Conservation (phyloP, 2,113 vertebrate genomes). For the Apus apus region DNA sequence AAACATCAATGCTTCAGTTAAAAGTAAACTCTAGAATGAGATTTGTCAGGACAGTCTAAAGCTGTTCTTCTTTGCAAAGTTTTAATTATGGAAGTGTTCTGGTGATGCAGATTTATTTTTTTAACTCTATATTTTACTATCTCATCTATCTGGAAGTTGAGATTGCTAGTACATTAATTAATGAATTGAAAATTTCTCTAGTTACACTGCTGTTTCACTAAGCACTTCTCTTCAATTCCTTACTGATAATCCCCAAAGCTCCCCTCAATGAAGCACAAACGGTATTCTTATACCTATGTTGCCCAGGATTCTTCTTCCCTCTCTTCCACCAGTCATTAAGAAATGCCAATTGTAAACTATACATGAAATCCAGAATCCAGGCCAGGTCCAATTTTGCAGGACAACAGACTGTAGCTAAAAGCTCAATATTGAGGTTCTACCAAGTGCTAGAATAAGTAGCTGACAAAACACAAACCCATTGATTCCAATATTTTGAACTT, state of each 20-base stretch:
- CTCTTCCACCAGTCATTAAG: background rate
- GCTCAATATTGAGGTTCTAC: background rate
- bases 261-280: background rate
- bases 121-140: background rate
- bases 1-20: background rate
- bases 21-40: background rate
- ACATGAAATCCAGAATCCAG: background rate
- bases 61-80: background rate
- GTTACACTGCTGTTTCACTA: background rate
- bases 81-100: background rate
- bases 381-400: background rate
- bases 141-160: background rate
- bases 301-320: background rate
- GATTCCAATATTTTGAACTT: background rate
- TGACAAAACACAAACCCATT: background rate
- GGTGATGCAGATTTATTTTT: background rate
- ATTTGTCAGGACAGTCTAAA: background rate
- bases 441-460: background rate
- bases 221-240: background rate
- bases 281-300: rapidly evolving
- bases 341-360: background rate
- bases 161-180: background rate
- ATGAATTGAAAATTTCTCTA: background rate
- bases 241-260: background rate
- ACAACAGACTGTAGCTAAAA: background rate